Base-by-base conservation (phyloP, 2,797 vertebrate genomes). In the Trematomus bernacchii region DNA sequence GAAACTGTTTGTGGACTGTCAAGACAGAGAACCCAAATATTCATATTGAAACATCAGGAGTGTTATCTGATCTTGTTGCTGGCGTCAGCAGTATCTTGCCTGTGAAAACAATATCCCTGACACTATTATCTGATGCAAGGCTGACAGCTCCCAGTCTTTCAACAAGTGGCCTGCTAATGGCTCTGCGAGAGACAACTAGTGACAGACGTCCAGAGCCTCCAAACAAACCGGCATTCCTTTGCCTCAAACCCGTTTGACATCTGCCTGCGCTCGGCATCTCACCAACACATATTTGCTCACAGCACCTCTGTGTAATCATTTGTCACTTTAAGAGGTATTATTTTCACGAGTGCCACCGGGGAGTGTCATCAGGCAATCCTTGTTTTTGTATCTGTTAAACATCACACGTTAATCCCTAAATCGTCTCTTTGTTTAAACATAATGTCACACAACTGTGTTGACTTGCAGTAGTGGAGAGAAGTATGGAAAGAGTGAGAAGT, bases 241-340 rank as follows among this genome's bases (percentile, higher is more conserved):
- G 50, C 76, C 82, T 87, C 83, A 91, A 93, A 92, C 89, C 84
- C 86, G 90, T 90, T 94, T 90, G 93, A 92, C 91, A 86, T 90
- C 83, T 86, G 89, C 83, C 70, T 82, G 66, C 72, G 84, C 71
- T 77, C 86, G 87, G 82, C 82, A 90, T 84, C 67, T 50, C 82
- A 88, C 70, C 85, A 83, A 89, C 75, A 84, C 76, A 58, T 84
- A 90, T 86, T 88, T 85, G 73, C 83, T 87, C 87, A 75, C 67
- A 84, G 74, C 74, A 83, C 80, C 74, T 72, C 74, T 71, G 68
- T 78, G 71, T 84, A 86, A 88, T 83, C 59, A 77, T 63, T 82
- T 79, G 69, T 89, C 80, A 76, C 65, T 77, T 64, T 12, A 69
- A 86, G 73, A 80, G 30, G 27, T 71, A 78, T 71, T 71, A n/a